Evolutionary conservation across 2,888 invertebrate genomes (phyloP).

Genomic region (Cetonia aurata): DNA sequence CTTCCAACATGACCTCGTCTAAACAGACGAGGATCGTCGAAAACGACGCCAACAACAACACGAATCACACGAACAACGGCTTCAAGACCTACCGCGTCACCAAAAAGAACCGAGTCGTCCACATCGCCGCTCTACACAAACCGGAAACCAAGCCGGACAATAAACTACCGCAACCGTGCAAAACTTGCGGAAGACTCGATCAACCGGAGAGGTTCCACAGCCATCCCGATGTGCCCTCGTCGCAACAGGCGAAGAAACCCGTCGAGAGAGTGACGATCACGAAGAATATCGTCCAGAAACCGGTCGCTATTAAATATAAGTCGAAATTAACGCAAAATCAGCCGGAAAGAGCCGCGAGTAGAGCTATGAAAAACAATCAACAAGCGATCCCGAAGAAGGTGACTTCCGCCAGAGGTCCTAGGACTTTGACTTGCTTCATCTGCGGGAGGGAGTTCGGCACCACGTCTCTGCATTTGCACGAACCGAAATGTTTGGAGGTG

Average conservation of each 20-base stretch:
- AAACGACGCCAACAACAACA: slow-evolving; percentile 49
- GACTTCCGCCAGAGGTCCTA: slow-evolving; percentile 47
- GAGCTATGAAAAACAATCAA: background rate
- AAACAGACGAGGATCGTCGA: slow-evolving; percentile 35
- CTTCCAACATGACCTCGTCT: slow-evolving; percentile 15
- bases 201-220: slow-evolving; percentile 77
- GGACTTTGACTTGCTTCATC: slow-evolving; percentile 72
- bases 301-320: slow-evolving; percentile 67
- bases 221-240: slow-evolving; percentile 66
- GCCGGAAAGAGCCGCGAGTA: background rate
- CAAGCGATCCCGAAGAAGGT: slow-evolving; percentile 11
- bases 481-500: slow-evolving; percentile 76
- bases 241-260: slow-evolving; percentile 49
- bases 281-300: slow-evolving; percentile 69
- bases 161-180: slow-evolving; percentile 70
- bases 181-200: slow-evolving; percentile 76
- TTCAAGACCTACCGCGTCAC: slow-evolving; percentile 40
- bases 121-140: slow-evolving; percentile 47
- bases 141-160: slow-evolving; percentile 50
- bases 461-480: slow-evolving; percentile 75
- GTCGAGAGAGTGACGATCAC: slow-evolving; percentile 55
- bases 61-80: slow-evolving; percentile 44
- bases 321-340: slow-evolving; percentile 38
- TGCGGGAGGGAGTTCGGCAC: slow-evolving; percentile 77
- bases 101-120: slow-evolving; percentile 18